These are phyloP conservation scores for Calycopis cecrops DNA, from an alignment of 1,140 invertebrate genomes.

Conservation along the genomic window DNA sequence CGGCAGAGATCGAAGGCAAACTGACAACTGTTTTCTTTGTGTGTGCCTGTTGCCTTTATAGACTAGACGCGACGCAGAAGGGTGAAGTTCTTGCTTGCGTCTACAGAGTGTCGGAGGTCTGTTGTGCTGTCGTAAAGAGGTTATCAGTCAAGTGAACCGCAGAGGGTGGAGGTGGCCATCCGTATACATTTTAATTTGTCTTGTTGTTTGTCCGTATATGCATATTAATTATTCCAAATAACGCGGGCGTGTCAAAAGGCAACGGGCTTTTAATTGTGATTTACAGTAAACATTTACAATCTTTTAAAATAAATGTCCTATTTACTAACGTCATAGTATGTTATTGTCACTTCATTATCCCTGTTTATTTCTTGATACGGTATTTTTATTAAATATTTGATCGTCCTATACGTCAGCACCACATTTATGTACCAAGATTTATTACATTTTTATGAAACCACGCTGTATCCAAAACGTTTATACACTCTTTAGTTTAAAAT, in stretches of 20 bases:
- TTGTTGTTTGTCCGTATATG: constrained; percentile 15
- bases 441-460: too few relatives aligned
- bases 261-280: not conserved
- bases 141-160: constrained; percentile 50
- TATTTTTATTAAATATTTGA: not conserved
- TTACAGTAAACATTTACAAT: not conserved
- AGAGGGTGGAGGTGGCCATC: constrained; percentile 16
- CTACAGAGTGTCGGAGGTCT: constrained; percentile 49
- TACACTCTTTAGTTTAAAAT: too few relatives aligned
- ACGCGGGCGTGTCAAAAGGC: not conserved
- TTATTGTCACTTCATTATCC: too few relatives aligned
- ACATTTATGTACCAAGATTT: too few relatives aligned
- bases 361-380: not conserved
- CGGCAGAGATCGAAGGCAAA: constrained; percentile 57
- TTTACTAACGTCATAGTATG: too few relatives aligned
- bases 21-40: constrained; percentile 48
- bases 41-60: constrained; percentile 61
- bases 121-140: constrained; percentile 37
- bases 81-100: constrained; percentile 51
- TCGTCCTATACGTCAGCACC: too few relatives aligned
- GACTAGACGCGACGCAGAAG: constrained; percentile 57
- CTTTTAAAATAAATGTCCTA: too few relatives aligned
- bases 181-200: constrained; percentile 7
- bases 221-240: too few relatives aligned
- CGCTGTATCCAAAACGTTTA: too few relatives aligned